Percentiles rank a stretch among this genome's conserved stretches.
Evolutionary conservation across 2,113 vertebrate species (phyloP).

Genomic region (Fulmarus glacialis): DNA sequence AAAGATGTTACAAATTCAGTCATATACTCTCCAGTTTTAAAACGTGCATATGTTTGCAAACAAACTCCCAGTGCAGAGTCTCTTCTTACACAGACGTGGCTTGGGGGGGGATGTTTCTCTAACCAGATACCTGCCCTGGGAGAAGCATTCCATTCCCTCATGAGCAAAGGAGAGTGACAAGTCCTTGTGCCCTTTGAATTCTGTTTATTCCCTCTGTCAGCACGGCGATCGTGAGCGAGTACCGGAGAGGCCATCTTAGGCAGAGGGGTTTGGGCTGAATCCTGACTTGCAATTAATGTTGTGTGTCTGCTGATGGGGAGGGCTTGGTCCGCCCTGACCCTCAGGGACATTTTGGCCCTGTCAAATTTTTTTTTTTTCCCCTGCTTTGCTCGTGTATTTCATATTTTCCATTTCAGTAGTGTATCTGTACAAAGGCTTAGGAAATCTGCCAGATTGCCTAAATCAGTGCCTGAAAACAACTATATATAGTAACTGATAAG

Average conservation of each 20-base stretch:
- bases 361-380: fast-evolving
- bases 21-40: neutral
- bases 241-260: constrained; percentile 44
- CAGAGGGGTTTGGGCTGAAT: constrained; percentile 6
- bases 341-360: neutral
- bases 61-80: neutral
- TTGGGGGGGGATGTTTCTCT: neutral
- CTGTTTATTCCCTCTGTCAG: neutral
- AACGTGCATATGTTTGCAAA: neutral
- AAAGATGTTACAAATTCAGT: neutral
- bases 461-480: constrained; percentile 62
- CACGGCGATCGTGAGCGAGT: fast-evolving
- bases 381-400: neutral
- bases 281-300: neutral
- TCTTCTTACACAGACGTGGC: neutral
- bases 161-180: neutral
- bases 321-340: neutral
- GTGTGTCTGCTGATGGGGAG: neutral
- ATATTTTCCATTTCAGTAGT: neutral
- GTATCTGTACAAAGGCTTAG: constrained; percentile 35
- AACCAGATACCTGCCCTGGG: neutral
- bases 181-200: neutral
- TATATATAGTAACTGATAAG: constrained; percentile 63
- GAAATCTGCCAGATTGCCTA: constrained; percentile 64
- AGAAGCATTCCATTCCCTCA: fast-evolving